Percentiles rank a stretch among this genome's conserved stretches.
phyloP scores from a whole-genome alignment of 1,140 invertebrate species.

The Idris sp. region DNA sequence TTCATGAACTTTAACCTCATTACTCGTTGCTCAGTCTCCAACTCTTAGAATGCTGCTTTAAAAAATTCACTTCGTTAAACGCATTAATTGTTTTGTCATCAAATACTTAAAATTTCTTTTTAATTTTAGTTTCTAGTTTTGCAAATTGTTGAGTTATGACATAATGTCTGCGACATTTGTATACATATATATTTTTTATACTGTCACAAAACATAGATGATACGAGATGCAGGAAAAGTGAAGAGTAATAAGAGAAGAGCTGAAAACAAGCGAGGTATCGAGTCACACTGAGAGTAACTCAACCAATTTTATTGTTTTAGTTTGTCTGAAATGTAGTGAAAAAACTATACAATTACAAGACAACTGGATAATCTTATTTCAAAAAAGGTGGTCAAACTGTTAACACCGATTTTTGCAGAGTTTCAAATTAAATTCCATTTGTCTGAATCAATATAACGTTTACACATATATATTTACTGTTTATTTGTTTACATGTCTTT shows the following conservation, averaged over 20 bases:
- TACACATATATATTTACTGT: too few relatives aligned
- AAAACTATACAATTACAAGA: too few relatives aligned
- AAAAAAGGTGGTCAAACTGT: too few relatives aligned
- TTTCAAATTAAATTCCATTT: too few relatives aligned
- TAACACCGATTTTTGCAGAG: too few relatives aligned
- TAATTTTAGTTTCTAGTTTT: too few relatives aligned
- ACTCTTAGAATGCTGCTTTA: slow-evolving; percentile 35
- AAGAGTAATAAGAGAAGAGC: slow-evolving; percentile 63
- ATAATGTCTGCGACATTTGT: not conserved
- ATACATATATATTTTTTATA: too few relatives aligned
- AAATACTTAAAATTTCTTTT: too few relatives aligned
- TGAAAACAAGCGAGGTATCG: slow-evolving; percentile 58
- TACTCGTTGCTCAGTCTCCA: slow-evolving; percentile 25
- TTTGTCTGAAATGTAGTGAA: not conserved
- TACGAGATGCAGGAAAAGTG: slow-evolving; percentile 31
- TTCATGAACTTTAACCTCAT: slow-evolving; percentile 51
- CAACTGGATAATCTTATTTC: too few relatives aligned
- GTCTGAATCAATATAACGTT: slow-evolving; percentile 27
- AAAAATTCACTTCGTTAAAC: slow-evolving; percentile 49
- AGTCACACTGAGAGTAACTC: slow-evolving; percentile 41
- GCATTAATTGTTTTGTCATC: slow-evolving; percentile 31
- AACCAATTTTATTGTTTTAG: slow-evolving; percentile 13
- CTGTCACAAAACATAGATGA: slow-evolving; percentile 1
- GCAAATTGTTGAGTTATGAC: slow-evolving; percentile 1
- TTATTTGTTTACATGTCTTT: slow-evolving; percentile 54